These are phyloP conservation scores for Chalcis sispes DNA, from an alignment of 2,888 invertebrate species.

Conservation along the genomic window DNA sequence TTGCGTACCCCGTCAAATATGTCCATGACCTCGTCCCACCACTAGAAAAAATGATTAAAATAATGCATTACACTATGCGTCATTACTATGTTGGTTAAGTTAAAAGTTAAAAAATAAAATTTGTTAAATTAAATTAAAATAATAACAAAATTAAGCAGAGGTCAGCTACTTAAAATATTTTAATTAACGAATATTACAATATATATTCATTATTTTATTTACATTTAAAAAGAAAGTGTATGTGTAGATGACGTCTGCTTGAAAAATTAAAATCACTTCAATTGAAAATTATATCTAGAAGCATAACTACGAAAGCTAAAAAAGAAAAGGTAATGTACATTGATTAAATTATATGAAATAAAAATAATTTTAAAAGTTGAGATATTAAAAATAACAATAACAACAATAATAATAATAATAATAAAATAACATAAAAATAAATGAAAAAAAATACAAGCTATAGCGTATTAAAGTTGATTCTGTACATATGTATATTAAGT, in stretches of 20 bases:
- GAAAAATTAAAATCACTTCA: slow-evolving; percentile 18
- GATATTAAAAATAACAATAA: slow-evolving; percentile 11
- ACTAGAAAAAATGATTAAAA: slow-evolving; percentile 86
- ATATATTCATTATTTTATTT: too few relatives aligned
- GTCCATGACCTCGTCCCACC: slow-evolving; percentile 98
- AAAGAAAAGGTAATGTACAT: slow-evolving; percentile 37
- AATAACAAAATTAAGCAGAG: slow-evolving; percentile 39
- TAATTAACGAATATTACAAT: slow-evolving; percentile 31
- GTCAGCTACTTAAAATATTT: slow-evolving; percentile 42
- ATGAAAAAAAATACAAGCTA: slow-evolving; percentile 37
- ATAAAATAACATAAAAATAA: slow-evolving; percentile 15
- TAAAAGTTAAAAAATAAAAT: slow-evolving; percentile 49
- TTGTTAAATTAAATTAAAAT: slow-evolving; percentile 36
- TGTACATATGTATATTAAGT: slow-evolving; percentile 41
- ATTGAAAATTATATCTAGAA: slow-evolving; percentile 52
- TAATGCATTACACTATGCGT: slow-evolving; percentile 71
- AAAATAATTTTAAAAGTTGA: slow-evolving; percentile 6
- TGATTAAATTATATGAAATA: slow-evolving; percentile 18
- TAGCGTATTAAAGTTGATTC: slow-evolving; percentile 17
- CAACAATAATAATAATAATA: neutral
- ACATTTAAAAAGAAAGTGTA: too few relatives aligned
- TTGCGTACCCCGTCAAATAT: slow-evolving; percentile 95
- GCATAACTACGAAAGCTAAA: slow-evolving; percentile 60
- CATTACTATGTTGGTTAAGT: slow-evolving; percentile 33
- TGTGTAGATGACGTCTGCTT: slow-evolving; percentile 49